Percentiles rank a stretch among this genome's conserved stretches.
These are phyloP conservation scores for Sebastes glaucus DNA, from an alignment of 2,797 vertebrate genomes.

Conservation along the genomic window DNA sequence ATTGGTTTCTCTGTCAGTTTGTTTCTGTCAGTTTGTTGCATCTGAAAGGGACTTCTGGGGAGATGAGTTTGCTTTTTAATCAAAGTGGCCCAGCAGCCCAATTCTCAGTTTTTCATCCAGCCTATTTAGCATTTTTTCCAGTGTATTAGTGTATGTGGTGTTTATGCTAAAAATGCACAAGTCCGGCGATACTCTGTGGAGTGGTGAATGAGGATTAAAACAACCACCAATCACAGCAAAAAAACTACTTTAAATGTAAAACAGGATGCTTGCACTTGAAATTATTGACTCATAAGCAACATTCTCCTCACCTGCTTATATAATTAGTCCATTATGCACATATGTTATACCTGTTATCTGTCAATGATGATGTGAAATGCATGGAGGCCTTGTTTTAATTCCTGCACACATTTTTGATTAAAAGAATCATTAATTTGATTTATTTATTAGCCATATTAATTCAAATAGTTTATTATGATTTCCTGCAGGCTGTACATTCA, in stretches of 20 bases:
- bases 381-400: background rate
- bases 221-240: background rate
- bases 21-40: constrained; percentile 51
- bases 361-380: constrained; percentile 2
- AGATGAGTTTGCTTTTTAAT: constrained; percentile 61
- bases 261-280: background rate
- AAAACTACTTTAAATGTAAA: background rate
- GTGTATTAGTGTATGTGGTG: constrained; percentile 17
- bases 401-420: background rate
- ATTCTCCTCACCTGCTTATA: background rate
- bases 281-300: background rate
- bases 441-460: background rate
- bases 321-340: background rate
- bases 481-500: background rate
- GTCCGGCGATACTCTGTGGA: background rate
- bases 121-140: constrained; percentile 41
- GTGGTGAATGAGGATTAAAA: background rate
- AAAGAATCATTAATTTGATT: background rate
- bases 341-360: background rate
- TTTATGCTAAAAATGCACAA: constrained; percentile 23
- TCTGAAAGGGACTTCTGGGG: constrained; percentile 58
- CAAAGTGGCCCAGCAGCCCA: constrained; percentile 63
- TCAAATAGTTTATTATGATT: background rate
- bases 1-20: constrained; percentile 60
- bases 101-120: constrained; percentile 41